These are phyloP conservation scores for Trinectes maculatus DNA, from an alignment of 2,113 vertebrate genomes.

Conservation along the genomic window DNA sequence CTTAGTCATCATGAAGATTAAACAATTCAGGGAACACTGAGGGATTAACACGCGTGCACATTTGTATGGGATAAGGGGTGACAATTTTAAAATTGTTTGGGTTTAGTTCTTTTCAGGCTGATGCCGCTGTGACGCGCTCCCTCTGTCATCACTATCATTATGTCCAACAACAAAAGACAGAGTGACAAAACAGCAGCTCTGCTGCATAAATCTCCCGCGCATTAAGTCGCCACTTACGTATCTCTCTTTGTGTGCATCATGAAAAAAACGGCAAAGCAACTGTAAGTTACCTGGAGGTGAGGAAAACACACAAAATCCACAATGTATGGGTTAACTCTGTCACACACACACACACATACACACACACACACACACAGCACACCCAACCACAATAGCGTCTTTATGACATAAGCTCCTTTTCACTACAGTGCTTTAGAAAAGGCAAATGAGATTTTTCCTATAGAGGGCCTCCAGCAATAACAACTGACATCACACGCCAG, in stretches of 20 bases:
- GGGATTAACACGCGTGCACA: background rate
- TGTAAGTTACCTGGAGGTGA: constrained; percentile 38
- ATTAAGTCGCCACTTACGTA: constrained; percentile 39
- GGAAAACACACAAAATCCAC: constrained; percentile 45
- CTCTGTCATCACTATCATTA: constrained; percentile 1
- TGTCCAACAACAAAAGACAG: background rate
- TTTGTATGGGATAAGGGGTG: background rate
- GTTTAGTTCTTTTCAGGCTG: background rate
- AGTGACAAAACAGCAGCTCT: constrained; percentile 30
- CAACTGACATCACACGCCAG: constrained; percentile 71
- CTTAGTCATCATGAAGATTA: background rate
- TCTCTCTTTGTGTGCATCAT: constrained; percentile 24
- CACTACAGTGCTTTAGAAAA: constrained; percentile 62
- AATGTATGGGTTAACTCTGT: constrained; percentile 36
- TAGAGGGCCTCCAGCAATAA: constrained; percentile 74
- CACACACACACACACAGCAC: constrained; percentile 5
- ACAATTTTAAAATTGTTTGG: background rate
- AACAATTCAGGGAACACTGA: background rate
- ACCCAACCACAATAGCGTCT: constrained; percentile 65
- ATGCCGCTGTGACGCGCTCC: background rate
- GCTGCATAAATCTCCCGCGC: constrained; percentile 47
- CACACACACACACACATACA: constrained; percentile 5
- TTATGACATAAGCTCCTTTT: constrained; percentile 74
- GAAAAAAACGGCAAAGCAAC: constrained; percentile 43
- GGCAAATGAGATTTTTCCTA: constrained; percentile 72